Conservation (phyloP, 1,140 invertebrate species). For the Leptinotarsa undecemlineata region DNA sequence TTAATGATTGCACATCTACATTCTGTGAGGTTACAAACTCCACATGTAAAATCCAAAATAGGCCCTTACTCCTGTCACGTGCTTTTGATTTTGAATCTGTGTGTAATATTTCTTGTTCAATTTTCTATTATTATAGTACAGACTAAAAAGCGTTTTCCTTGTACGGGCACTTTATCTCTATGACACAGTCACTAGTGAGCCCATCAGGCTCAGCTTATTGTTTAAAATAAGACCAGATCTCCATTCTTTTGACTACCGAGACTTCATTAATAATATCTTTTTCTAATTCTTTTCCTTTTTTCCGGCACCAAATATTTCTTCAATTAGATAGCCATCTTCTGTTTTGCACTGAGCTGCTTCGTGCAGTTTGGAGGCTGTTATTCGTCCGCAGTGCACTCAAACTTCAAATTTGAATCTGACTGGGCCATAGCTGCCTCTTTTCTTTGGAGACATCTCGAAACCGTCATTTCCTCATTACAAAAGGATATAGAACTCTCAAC, state of each 20-base stretch:
- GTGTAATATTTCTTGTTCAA: slow-evolving; percentile 55
- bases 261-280: slow-evolving; percentile 38
- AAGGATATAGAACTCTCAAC: neutral
- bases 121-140: slow-evolving; percentile 33
- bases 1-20: slow-evolving; percentile 26
- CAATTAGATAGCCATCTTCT: slow-evolving; percentile 45
- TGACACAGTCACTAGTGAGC: slow-evolving; percentile 55
- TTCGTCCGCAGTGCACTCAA: slow-evolving; percentile 51
- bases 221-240: slow-evolving; percentile 41
- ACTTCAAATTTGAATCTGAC: slow-evolving; percentile 41
- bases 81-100: slow-evolving; percentile 59
- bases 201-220: slow-evolving; percentile 55
- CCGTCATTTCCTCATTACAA: neutral
- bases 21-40: slow-evolving; percentile 42
- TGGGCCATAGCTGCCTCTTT: slow-evolving; percentile 37
- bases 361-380: slow-evolving; percentile 54
- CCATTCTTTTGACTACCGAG: slow-evolving; percentile 34
- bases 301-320: slow-evolving; percentile 48
- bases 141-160: slow-evolving; percentile 53
- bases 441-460: neutral
- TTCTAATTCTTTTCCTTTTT: neutral
- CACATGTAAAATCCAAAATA: slow-evolving; percentile 34
- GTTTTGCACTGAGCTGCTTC: slow-evolving; percentile 51
- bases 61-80: slow-evolving; percentile 42
- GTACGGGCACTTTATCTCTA: slow-evolving; percentile 57